Conservation (phyloP, 2,113 vertebrate genomes). For the Sisor rabdophorus region DNA sequence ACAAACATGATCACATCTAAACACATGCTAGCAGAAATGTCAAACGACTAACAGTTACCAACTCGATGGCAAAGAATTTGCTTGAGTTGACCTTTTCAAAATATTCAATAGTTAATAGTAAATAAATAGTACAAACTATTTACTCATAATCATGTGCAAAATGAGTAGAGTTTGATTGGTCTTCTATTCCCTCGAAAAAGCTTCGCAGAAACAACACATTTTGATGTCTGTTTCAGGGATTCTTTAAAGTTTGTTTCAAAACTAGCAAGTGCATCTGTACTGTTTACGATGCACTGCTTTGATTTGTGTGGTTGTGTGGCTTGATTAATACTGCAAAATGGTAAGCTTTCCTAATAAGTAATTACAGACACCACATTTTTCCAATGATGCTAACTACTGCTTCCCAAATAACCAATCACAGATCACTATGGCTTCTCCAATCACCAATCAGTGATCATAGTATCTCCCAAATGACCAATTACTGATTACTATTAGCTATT, state of each 20-base stretch:
- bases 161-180: neutral
- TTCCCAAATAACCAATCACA: neutral
- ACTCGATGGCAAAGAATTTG: neutral
- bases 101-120: neutral
- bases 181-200: neutral
- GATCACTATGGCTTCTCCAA: neutral
- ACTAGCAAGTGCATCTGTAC: no score
- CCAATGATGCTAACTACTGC: neutral
- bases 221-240: neutral
- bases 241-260: neutral
- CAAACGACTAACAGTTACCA: neutral
- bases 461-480: neutral
- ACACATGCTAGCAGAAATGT: neutral
- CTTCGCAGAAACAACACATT: neutral
- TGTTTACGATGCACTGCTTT: neutral
- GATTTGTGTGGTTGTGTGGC: neutral
- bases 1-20: conserved; percentile 12
- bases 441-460: neutral
- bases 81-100: neutral
- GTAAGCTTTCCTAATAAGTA: neutral
- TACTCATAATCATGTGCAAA: neutral
- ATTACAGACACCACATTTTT: neutral
- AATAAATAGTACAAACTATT: neutral
- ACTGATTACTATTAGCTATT: neutral
- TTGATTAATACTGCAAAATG: no score